Base-by-base conservation (phyloP, 30 jellyfish, hydroid and myxozoan genomes). In the Turritopsis rubra region DNA sequence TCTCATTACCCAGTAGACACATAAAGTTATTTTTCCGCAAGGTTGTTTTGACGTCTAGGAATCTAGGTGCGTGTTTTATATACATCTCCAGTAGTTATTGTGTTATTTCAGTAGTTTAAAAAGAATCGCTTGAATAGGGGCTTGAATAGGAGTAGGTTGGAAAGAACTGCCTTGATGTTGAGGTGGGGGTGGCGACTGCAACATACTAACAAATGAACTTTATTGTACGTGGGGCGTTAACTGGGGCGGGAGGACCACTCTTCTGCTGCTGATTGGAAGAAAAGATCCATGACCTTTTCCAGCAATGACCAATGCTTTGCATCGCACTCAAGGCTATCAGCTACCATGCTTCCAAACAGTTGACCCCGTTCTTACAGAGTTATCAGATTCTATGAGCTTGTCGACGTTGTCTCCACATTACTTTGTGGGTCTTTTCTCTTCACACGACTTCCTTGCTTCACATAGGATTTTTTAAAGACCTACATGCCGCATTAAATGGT, bases 251-350 rank as follows among this genome's bases (percentile, higher is more conserved):
- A 0, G 52, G 8, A 0, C 0, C 1, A 23, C 65, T 0, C 8
- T 29, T 74, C 0, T 74, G 73, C 77, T 68, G 31, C 41, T 74
- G 54, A 74, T 74, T 74, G 72, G 65, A 74, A 74, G 41, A 74
- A 74, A 0, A 74, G 13, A 4, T 74, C 82, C 82, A 74, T 74
- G 24, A 74, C 41, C 41, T 74, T 74, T 30, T 74, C 24, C 71
- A 74, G 60, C 65, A 24, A 23, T 26, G 82, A 17, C 82, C 82
- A 74, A 29, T 74, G 72, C 0, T 24, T 29, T 24, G 52, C 18
- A 1, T 74, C 82, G 24, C 71, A 74, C 65, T 74, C 54, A n/a
- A 74, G 60, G 41, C 65, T 74, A 30, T 74, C 82, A 29, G 82
- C 82, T n/a, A 74, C 82, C 28, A 30, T 26, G 53, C 20, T 0